phyloP scores from a whole-genome alignment of 2,888 invertebrate species.

The Arge pagana region DNA sequence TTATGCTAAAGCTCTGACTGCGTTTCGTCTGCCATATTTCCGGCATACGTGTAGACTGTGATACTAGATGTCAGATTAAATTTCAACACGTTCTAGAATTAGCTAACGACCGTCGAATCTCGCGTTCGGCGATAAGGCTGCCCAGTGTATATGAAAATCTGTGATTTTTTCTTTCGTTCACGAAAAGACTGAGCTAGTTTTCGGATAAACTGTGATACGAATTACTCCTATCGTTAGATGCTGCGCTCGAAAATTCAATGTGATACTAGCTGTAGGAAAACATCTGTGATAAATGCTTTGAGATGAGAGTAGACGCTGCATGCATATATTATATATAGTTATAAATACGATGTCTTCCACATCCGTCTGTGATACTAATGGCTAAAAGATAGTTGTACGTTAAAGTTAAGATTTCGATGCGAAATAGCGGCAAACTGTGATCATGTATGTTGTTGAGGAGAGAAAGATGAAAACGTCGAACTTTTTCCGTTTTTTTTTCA shows the following conservation, averaged over 20 bases:
- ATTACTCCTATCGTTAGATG: not conserved
- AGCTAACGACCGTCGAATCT: not conserved
- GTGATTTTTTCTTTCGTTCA: constrained; percentile 41
- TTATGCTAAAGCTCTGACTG: constrained; percentile 21
- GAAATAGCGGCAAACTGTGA: constrained; percentile 26
- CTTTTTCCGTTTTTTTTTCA: too few species aligned
- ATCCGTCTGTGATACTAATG: constrained; percentile 3
- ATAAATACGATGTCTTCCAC: constrained; percentile 7
- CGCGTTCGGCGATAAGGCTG: constrained; percentile 50
- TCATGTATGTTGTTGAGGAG: not conserved
- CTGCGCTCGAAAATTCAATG: not conserved
- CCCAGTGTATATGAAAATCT: constrained; percentile 52
- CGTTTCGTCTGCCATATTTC: constrained; percentile 4
- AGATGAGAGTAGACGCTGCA: not conserved
- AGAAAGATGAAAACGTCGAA: too few species aligned
- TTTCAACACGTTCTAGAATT: not conserved
- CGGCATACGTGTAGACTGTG: constrained; percentile 13
- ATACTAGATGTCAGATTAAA: not conserved
- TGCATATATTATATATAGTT: not conserved
- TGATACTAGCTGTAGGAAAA: constrained; percentile 2
- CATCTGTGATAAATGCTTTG: constrained; percentile 11
- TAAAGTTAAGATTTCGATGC: constrained; percentile 31
- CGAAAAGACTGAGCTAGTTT: not conserved
- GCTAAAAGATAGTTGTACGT: not conserved
- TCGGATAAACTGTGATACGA: constrained; percentile 6